A percentile compares a stretch with the other conserved stretches of the same genome.
Evolutionary conservation across 64 coral and sea anemone genomes (phyloP).

Genomic region (Montipora cactus): DNA sequence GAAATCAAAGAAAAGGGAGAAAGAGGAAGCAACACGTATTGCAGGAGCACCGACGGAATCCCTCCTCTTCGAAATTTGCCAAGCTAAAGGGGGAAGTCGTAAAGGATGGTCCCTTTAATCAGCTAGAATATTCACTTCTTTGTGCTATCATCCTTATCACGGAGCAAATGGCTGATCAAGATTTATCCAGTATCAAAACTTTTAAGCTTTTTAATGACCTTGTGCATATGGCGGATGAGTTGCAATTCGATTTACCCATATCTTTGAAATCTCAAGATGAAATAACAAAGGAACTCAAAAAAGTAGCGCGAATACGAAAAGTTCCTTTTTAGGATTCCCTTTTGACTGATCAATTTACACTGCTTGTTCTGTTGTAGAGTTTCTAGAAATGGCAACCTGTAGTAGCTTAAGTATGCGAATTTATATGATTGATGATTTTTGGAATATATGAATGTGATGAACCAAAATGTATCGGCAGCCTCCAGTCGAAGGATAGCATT

Average conservation of each 20-base stretch:
- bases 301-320: conserved; percentile 52
- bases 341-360: neutral
- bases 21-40: conserved; percentile 50
- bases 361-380: conserved; percentile 11
- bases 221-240: conserved; percentile 20
- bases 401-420: neutral
- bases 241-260: conserved; percentile 25
- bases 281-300: conserved; percentile 51
- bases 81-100: conserved; percentile 27
- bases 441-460: conserved; percentile 6
- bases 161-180: conserved; percentile 42
- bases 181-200: conserved; percentile 30
- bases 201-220: conserved; percentile 56
- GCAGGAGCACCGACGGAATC: conserved; percentile 30
- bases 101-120: conserved; percentile 37
- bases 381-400: neutral
- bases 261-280: conserved; percentile 43
- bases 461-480: conserved; percentile 12
- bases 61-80: conserved; percentile 47
- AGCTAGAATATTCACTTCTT: conserved; percentile 44
- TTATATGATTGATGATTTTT: conserved; percentile 15
- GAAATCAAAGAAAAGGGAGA: conserved; percentile 38
- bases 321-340: neutral
- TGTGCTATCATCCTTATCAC: conserved; percentile 50
- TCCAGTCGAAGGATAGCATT: neutral